These are phyloP conservation scores for Chrysomela aeneicollis DNA, from an alignment of 2,888 invertebrate genomes.

Conservation along the genomic window DNA sequence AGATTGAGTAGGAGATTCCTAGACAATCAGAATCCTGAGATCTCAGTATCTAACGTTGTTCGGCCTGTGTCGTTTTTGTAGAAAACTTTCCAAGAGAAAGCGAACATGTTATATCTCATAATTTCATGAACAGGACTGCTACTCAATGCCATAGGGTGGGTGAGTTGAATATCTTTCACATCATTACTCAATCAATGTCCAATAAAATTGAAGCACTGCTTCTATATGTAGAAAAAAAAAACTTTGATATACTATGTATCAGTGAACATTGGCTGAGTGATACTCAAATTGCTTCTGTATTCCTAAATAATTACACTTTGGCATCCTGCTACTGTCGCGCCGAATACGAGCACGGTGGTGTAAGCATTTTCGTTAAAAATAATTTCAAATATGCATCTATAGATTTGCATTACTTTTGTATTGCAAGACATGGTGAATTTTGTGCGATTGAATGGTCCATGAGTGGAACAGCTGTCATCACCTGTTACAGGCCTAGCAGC, in stretches of 20 bases:
- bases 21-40: conserved; percentile 4
- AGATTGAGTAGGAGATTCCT: conserved; percentile 10
- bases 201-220: conserved; percentile 2
- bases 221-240: background rate
- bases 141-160: background rate
- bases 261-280: conserved; percentile 7
- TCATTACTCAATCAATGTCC: conserved; percentile 1
- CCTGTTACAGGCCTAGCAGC: conserved; percentile 6
- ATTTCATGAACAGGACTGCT: background rate
- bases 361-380: conserved; percentile 8
- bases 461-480: conserved; percentile 16
- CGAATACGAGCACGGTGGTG: conserved; percentile 1
- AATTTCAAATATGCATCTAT: background rate
- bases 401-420: conserved; percentile 4
- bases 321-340: conserved; percentile 6
- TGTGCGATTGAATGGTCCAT: background rate
- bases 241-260: conserved; percentile 7
- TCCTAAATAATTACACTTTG: background rate
- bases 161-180: conserved; percentile 11
- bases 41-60: background rate
- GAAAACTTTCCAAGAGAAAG: conserved; percentile 7
- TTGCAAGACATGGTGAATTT: background rate
- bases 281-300: conserved; percentile 6
- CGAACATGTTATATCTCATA: conserved; percentile 1
- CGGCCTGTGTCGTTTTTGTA: conserved; percentile 12